Percentiles rank a stretch among this genome's conserved stretches.
These are phyloP conservation scores for Stenurella melanura DNA, from an alignment of 2,888 invertebrate species.

Conservation along the genomic window DNA sequence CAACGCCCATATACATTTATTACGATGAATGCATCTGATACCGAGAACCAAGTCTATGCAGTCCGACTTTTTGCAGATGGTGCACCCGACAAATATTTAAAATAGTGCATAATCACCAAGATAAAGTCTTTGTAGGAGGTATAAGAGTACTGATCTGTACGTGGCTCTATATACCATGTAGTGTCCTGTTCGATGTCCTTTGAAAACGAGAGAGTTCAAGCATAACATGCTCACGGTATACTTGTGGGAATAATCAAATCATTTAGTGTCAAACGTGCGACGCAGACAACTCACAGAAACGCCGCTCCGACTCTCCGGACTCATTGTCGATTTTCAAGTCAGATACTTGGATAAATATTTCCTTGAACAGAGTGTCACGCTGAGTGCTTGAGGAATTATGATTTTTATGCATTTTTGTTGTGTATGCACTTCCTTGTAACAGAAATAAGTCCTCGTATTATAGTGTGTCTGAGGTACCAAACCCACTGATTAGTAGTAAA, in stretches of 20 bases:
- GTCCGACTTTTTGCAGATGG: slow-evolving; percentile 23
- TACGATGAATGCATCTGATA: background rate
- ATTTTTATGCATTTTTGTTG: slow-evolving; percentile 15
- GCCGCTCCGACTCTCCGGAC: slow-evolving; percentile 49
- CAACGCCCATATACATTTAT: background rate
- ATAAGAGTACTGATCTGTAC: slow-evolving; percentile 9
- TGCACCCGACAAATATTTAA: slow-evolving; percentile 28
- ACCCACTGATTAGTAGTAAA: background rate
- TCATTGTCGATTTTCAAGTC: slow-evolving; percentile 31
- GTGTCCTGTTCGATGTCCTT: slow-evolving; percentile 49
- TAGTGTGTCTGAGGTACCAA: background rate
- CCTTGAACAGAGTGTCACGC: slow-evolving; percentile 42
- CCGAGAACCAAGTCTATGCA: background rate
- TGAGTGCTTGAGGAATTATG: background rate
- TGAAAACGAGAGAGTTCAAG: slow-evolving; percentile 63
- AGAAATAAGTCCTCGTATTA: background rate
- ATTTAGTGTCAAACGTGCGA: slow-evolving; percentile 66
- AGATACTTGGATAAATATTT: slow-evolving; percentile 46
- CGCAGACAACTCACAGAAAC: slow-evolving; percentile 45
- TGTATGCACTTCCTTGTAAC: background rate
- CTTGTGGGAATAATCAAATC: slow-evolving; percentile 67
- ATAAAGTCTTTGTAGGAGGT: slow-evolving; percentile 35
- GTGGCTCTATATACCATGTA: slow-evolving; percentile 19
- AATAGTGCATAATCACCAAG: slow-evolving; percentile 35
- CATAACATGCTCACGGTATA: slow-evolving; percentile 65